Conservation (phyloP, 2,888 invertebrate genomes). For the Trisateles emortualis region DNA sequence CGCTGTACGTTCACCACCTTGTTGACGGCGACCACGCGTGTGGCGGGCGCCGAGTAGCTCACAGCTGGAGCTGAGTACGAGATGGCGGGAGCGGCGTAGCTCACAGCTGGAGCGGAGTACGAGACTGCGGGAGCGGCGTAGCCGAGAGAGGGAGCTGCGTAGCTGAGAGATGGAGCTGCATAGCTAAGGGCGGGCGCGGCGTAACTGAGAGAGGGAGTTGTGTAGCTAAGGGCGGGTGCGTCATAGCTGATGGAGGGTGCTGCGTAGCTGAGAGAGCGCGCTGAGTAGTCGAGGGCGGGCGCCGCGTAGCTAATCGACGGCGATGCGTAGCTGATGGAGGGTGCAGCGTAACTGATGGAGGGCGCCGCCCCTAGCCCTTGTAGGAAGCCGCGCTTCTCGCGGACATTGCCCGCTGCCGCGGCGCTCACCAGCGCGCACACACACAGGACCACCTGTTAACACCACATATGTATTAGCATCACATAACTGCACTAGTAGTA, state of each 20-base stretch:
- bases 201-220: background rate
- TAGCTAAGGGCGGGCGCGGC: background rate
- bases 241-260: background rate
- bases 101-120: background rate
- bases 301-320: constrained; percentile 5
- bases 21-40: background rate
- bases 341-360: background rate
- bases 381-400: constrained; percentile 6
- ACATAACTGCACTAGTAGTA: too few relatives aligned
- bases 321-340: background rate
- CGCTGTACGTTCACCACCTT: background rate
- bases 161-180: background rate
- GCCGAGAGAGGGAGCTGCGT: too few relatives aligned
- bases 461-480: too few relatives aligned
- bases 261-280: background rate
- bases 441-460: background rate
- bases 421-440: background rate
- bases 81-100: background rate
- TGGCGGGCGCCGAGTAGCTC: background rate
- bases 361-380: background rate
- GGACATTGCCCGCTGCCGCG: background rate
- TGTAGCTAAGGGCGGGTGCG: background rate
- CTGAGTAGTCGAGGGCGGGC: constrained; percentile 9
- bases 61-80: constrained; percentile 7
- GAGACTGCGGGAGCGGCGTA: background rate